These are phyloP conservation scores for Chionodraco myersi DNA, from an alignment of 2,113 vertebrate genomes.

Conservation along the genomic window DNA sequence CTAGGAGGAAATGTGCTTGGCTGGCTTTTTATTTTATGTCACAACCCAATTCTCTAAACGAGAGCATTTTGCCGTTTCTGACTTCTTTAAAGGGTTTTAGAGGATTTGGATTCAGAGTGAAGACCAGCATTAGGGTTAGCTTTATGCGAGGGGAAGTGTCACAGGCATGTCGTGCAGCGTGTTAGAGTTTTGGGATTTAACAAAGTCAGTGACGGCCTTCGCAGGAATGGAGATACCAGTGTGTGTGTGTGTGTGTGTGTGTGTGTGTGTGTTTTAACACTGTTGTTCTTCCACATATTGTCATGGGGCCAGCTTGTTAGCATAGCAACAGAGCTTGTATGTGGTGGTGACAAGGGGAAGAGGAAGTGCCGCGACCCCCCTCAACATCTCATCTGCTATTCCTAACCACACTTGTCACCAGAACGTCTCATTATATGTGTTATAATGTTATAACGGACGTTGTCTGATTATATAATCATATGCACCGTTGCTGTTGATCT, in stretches of 20 bases:
- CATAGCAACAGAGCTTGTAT: not conserved
- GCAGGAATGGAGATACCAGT: not conserved
- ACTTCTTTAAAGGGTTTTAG: constrained; percentile 44
- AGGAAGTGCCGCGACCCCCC: not conserved
- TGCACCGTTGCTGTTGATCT: no score
- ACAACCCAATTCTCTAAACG: not conserved
- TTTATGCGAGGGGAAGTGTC: constrained; percentile 30
- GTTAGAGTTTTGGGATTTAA: constrained; percentile 27
- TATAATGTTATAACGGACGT: no score
- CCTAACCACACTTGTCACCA: not conserved
- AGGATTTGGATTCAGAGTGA: constrained; percentile 52
- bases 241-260: not conserved
- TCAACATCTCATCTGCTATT: constrained; percentile 3
- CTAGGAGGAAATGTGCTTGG: not conserved
- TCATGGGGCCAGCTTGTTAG: not conserved
- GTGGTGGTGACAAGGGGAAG: constrained; percentile 7
- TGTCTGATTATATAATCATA: no score
- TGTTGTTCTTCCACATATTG: not conserved
- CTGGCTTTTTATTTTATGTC: not conserved
- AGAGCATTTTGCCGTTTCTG: constrained; percentile 10
- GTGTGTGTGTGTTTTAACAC: not conserved
- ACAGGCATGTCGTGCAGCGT: not conserved
- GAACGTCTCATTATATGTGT: no score
- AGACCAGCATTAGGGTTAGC: constrained; percentile 47
- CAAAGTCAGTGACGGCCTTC: constrained; percentile 4